These are phyloP conservation scores for Pampus argenteus DNA, from an alignment of 2,797 vertebrate genomes.

Conservation along the genomic window DNA sequence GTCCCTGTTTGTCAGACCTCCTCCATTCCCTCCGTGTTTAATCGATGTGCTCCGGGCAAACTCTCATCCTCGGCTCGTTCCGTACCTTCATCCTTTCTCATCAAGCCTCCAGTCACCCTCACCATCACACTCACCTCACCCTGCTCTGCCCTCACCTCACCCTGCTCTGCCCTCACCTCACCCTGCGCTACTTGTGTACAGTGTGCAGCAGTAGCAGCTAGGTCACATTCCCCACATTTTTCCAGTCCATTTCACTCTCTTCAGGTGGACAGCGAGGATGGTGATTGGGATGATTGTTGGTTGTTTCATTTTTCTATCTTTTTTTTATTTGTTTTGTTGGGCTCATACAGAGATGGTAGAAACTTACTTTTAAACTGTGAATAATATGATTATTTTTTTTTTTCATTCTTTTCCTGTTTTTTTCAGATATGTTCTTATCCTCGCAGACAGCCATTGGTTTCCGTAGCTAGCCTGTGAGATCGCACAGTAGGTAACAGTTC, in stretches of 20 bases:
- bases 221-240: conserved; percentile 13
- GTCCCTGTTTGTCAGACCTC: conserved; percentile 33
- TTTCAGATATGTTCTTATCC: not conserved
- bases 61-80: conserved; percentile 11
- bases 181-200: not conserved
- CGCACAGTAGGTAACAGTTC: not conserved
- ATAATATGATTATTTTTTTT: no score
- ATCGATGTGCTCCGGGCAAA: conserved; percentile 38
- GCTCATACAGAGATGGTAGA: no score
- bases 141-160: not conserved
- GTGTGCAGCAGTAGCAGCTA: conserved; percentile 6
- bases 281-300: not conserved
- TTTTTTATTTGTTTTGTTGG: no score
- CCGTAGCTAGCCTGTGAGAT: not conserved
- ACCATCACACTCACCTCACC: not conserved
- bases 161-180: not conserved
- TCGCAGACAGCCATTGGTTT: not conserved
- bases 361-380: no score
- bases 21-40: conserved; percentile 20
- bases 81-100: conserved; percentile 24
- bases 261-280: conserved; percentile 17
- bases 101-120: conserved; percentile 15
- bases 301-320: not conserved
- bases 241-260: conserved; percentile 16
- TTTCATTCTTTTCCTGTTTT: not conserved